phyloP scores from a whole-genome alignment of 2,888 invertebrate genomes.

The Meliscaeva auricollis region DNA sequence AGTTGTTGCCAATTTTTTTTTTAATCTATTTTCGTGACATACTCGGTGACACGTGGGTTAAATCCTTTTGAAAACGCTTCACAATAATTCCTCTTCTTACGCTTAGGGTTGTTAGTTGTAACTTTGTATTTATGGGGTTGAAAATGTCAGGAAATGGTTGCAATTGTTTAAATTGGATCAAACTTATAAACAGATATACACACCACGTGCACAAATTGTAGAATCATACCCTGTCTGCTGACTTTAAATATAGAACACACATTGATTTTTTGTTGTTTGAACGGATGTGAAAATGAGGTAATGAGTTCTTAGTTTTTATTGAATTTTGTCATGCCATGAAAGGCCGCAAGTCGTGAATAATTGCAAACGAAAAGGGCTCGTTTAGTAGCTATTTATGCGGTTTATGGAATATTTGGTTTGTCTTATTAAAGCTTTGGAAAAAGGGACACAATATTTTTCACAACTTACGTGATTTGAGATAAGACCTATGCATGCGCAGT shows the following conservation, averaged over 20 bases:
- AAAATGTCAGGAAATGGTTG: constrained; percentile 37
- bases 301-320: background rate
- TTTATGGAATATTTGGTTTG: no score
- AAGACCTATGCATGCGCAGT: no score
- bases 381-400: no score
- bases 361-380: no score
- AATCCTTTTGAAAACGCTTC: background rate
- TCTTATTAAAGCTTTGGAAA: no score
- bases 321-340: constrained; percentile 9
- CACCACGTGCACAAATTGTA: background rate
- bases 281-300: constrained; percentile 19
- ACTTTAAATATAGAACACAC: constrained; percentile 7
- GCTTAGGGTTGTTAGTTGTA: background rate
- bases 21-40: constrained; percentile 18
- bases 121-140: constrained; percentile 24
- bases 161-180: constrained; percentile 37
- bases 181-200: background rate
- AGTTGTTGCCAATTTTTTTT: constrained; percentile 35
- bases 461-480: no score
- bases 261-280: constrained; percentile 11
- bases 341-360: no score
- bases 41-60: constrained; percentile 1
- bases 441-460: no score
- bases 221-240: background rate
- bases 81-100: background rate